A percentile compares a stretch with the other conserved stretches of the same genome.
phyloP scores from a whole-genome alignment of 1,140 invertebrate genomes.

The Popillia japonica region DNA sequence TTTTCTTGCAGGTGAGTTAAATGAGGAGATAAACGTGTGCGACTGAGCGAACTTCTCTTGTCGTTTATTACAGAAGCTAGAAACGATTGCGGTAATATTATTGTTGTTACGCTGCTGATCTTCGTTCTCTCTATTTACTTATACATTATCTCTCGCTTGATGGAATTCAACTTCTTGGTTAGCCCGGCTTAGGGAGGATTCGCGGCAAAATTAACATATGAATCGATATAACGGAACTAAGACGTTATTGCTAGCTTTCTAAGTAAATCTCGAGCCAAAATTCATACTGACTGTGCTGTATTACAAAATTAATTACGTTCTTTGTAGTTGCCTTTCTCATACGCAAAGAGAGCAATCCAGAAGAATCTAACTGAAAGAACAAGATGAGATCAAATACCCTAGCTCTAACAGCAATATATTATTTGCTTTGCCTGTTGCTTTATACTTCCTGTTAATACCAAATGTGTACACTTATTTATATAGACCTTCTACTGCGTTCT shows the following conservation, averaged over 20 bases:
- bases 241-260: constrained; percentile 3
- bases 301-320: constrained; percentile 7
- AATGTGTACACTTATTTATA: not conserved
- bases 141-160: not conserved
- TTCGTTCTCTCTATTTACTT: constrained; percentile 5
- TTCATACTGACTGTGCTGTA: not conserved
- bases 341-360: not conserved
- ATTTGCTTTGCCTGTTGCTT: not conserved
- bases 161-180: not conserved
- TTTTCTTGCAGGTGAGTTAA: not conserved
- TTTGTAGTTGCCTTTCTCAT: not conserved
- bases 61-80: not conserved
- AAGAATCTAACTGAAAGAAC: not conserved
- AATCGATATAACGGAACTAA: constrained; percentile 13
- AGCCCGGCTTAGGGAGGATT: not conserved
- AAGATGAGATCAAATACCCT: not conserved
- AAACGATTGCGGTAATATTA: constrained; percentile 4
- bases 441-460: not conserved
- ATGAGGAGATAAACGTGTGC: not conserved
- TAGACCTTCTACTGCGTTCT: not conserved
- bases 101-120: not conserved
- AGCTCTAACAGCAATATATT: not conserved
- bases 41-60: not conserved
- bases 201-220: constrained; percentile 11
- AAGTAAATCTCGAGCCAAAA: not conserved